phyloP scores from a whole-genome alignment of 2,797 vertebrate species.

The Macropus fuliginosus region DNA sequence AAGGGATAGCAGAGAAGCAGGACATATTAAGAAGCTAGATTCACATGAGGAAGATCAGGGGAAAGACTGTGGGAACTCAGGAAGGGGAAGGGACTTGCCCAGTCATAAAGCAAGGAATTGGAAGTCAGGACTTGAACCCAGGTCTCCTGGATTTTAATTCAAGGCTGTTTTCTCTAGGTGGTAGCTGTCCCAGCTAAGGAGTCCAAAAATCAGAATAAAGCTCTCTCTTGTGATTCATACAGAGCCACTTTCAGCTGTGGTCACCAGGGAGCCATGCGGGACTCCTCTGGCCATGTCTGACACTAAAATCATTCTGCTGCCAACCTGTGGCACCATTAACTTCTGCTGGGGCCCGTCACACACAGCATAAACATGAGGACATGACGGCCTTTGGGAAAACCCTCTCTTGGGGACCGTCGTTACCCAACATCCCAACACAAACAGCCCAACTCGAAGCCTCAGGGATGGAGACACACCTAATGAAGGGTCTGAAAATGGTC shows the following conservation, averaged over 20 bases:
- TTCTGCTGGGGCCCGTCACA: not conserved
- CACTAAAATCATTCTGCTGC: not conserved
- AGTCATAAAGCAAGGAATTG: not conserved
- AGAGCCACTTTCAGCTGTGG: not conserved
- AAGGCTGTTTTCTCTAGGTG: not conserved
- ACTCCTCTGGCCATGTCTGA: not conserved
- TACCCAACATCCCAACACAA: not conserved
- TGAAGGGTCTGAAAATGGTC: conserved; percentile 92
- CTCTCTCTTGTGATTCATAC: not conserved
- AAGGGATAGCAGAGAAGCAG: not conserved
- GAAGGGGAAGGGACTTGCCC: not conserved
- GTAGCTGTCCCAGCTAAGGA: not conserved
- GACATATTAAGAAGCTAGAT: not conserved
- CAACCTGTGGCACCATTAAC: not conserved
- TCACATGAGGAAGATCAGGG: not conserved
- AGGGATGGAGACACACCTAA: conserved; percentile 86
- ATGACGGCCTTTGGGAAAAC: not conserved
- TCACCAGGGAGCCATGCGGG: not conserved
- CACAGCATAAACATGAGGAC: accelerated
- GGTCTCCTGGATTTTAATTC: not conserved
- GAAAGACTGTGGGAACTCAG: not conserved
- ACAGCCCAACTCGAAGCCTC: not conserved
- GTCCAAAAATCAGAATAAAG: not conserved
- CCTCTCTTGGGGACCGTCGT: not conserved
- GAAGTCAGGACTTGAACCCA: not conserved